Evolutionary conservation across 2,113 vertebrate species (phyloP).

Genomic region (Chrysemys picta): DNA sequence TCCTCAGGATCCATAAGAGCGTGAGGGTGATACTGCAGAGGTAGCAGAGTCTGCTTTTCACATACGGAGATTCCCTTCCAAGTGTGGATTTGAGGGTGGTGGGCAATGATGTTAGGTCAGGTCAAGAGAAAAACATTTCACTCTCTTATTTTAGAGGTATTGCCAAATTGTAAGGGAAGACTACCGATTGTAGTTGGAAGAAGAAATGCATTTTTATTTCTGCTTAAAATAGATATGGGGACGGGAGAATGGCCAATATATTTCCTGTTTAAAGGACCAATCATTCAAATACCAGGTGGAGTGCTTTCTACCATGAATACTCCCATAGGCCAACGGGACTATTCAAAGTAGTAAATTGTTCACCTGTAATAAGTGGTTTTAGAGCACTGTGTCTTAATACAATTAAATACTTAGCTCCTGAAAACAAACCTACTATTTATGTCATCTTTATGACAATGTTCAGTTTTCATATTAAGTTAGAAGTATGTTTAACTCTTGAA

Average conservation of each 20-base stretch:
- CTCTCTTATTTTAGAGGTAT: constrained; percentile 60
- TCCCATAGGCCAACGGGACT: not conserved
- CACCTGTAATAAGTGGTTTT: constrained; percentile 40
- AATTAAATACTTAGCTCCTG: constrained; percentile 58
- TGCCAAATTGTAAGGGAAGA: constrained; percentile 47
- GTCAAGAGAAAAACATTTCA: constrained; percentile 42
- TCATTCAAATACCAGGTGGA: constrained; percentile 14
- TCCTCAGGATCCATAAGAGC: not conserved
- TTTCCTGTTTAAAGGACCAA: constrained; percentile 58
- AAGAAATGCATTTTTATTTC: constrained; percentile 73
- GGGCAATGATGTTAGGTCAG: not conserved
- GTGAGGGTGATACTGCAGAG: not conserved
- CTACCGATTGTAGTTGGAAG: constrained; percentile 74
- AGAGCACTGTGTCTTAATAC: constrained; percentile 17
- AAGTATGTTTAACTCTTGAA: constrained; percentile 30
- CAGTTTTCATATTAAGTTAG: not conserved
- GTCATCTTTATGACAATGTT: constrained; percentile 27
- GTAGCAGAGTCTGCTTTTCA: not conserved
- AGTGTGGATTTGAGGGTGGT: not conserved
- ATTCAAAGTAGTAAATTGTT: not conserved
- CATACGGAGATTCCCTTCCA: not conserved
- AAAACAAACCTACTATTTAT: constrained; percentile 42
- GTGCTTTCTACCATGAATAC: constrained; percentile 6
- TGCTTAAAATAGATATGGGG: constrained; percentile 56
- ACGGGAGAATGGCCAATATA: constrained; percentile 53